phyloP scores from a whole-genome alignment of 2,888 invertebrate genomes.

The Netelia virgata region DNA sequence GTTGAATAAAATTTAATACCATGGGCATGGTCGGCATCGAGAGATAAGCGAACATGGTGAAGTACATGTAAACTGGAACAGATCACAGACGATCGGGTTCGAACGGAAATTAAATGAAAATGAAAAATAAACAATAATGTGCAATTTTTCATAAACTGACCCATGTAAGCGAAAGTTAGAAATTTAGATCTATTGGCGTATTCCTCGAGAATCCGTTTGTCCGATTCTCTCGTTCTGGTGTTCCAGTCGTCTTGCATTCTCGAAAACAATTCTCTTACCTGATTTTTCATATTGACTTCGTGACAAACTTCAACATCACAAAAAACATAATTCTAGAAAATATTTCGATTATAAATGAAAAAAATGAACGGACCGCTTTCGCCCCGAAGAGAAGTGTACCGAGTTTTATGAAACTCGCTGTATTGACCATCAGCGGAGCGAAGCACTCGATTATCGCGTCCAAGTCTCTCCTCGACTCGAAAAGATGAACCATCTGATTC shows the following conservation, averaged over 20 bases:
- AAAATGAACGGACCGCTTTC: slow-evolving; percentile 46
- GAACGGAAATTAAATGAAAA: neutral
- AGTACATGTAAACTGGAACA: slow-evolving; percentile 57
- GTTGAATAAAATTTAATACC: slow-evolving; percentile 46
- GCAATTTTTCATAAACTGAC: slow-evolving; percentile 27
- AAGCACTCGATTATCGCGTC: slow-evolving; percentile 53
- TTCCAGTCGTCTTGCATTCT: slow-evolving; percentile 65
- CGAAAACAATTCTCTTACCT: slow-evolving; percentile 58
- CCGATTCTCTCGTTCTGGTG: slow-evolving; percentile 39
- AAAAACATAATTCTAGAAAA: neutral
- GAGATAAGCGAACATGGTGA: slow-evolving; percentile 54
- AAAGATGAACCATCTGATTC: slow-evolving; percentile 39
- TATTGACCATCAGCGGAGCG: slow-evolving; percentile 50
- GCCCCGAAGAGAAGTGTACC: slow-evolving; percentile 57
- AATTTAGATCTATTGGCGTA: slow-evolving; percentile 54
- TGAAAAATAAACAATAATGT: neutral
- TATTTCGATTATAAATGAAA: neutral
- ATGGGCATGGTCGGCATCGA: slow-evolving; percentile 56
- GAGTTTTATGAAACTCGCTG: slow-evolving; percentile 54
- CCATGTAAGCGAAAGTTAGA: slow-evolving; percentile 53
- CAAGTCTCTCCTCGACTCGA: slow-evolving; percentile 48
- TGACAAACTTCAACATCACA: neutral
- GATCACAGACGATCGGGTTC: neutral
- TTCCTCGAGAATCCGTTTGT: slow-evolving; percentile 58
- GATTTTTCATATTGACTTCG: neutral